These are phyloP conservation scores for Drosophila asahinai DNA, from an alignment of 1,140 invertebrate genomes.

Conservation along the genomic window DNA sequence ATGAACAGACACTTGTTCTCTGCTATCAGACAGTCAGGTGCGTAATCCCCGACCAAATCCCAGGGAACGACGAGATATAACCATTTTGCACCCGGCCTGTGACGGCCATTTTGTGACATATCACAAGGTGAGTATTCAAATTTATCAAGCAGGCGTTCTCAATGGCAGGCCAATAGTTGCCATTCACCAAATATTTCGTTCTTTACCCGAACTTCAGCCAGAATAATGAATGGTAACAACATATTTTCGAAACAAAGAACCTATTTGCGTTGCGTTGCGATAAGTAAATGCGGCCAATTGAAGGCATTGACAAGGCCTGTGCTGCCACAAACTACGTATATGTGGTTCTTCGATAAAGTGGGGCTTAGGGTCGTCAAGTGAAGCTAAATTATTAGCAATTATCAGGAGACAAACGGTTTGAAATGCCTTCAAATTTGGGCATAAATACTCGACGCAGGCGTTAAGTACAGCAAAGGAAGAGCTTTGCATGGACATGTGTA, in stretches of 20 bases:
- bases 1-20: slow-evolving; percentile 34
- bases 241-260: slow-evolving; percentile 17
- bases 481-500: slow-evolving; percentile 38
- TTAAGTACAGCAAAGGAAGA: slow-evolving; percentile 42
- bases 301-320: slow-evolving; percentile 58
- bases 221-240: slow-evolving; percentile 61
- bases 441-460: slow-evolving; percentile 61
- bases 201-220: slow-evolving; percentile 39
- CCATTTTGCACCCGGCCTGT: slow-evolving; percentile 41
- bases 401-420: slow-evolving; percentile 73
- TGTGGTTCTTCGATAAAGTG: slow-evolving; percentile 51
- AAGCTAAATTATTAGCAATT: slow-evolving; percentile 81
- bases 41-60: slow-evolving; percentile 26
- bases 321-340: slow-evolving; percentile 29
- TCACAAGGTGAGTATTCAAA: slow-evolving; percentile 43
- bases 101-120: slow-evolving; percentile 47
- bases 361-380: slow-evolving; percentile 73
- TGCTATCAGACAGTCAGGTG: slow-evolving; percentile 38
- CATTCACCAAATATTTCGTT: slow-evolving; percentile 47
- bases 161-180: slow-evolving; percentile 44
- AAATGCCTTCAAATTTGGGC: slow-evolving; percentile 74
- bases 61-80: slow-evolving; percentile 28
- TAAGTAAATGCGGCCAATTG: slow-evolving; percentile 61
- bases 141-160: slow-evolving; percentile 15
- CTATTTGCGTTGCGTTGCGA: slow-evolving; percentile 22